These are phyloP conservation scores for Ceyx melanurus DNA, from an alignment of 2,113 vertebrate species.

Conservation along the genomic window DNA sequence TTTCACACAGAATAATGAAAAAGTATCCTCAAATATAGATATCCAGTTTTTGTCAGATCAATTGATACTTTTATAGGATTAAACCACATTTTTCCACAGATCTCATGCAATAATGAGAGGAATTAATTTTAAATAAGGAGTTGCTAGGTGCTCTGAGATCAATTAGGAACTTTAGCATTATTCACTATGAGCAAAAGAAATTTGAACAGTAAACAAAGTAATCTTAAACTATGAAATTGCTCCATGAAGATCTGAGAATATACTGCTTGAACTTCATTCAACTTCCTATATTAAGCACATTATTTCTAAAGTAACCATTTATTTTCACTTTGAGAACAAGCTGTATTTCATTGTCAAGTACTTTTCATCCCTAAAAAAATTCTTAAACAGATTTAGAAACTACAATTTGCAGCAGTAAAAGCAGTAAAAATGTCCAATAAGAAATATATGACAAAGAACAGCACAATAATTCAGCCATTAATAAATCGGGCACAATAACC, in stretches of 20 bases:
- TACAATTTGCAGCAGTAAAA: conserved; percentile 13
- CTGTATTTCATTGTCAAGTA: conserved; percentile 17
- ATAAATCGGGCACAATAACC: conserved; percentile 20
- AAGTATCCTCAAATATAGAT: not conserved
- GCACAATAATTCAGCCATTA: conserved; percentile 30
- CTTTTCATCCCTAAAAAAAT: not conserved
- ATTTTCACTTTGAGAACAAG: not conserved
- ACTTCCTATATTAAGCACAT: not conserved
- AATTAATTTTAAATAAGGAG: conserved; percentile 5
- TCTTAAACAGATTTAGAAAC: conserved; percentile 47
- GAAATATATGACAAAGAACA: conserved; percentile 25
- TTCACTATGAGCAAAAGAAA: not conserved
- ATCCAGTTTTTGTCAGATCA: not conserved
- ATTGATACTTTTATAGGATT: conserved; percentile 4
- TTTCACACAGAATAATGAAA: not conserved
- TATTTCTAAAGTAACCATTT: conserved; percentile 18
- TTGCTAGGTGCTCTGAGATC: not conserved
- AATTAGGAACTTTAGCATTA: not conserved
- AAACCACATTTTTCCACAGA: not conserved
- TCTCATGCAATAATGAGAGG: not conserved
- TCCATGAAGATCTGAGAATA: not conserved
- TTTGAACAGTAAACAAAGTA: not conserved
- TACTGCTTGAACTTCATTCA: not conserved
- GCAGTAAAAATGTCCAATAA: conserved; percentile 8
- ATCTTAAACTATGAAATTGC: not conserved